A percentile compares a stretch with the other conserved stretches of the same genome.
These are phyloP conservation scores for Ageneiosus marmoratus DNA, from an alignment of 2,113 vertebrate species.

Conservation along the genomic window DNA sequence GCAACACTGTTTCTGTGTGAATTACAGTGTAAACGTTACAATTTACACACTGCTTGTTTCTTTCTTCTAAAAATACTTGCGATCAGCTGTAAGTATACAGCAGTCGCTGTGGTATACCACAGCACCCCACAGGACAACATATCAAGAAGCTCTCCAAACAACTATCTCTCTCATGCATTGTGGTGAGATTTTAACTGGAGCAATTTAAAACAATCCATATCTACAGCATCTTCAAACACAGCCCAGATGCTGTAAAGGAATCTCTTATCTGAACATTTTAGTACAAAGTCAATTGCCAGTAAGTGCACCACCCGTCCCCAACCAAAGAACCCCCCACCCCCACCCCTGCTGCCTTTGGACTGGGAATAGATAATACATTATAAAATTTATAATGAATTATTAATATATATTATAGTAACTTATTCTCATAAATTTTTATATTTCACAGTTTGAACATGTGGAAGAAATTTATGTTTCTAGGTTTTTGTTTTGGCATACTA, in stretches of 20 bases:
- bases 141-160: neutral
- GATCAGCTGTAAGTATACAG: conserved; percentile 10
- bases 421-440: neutral
- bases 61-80: neutral
- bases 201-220: conserved; percentile 38
- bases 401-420: neutral
- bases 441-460: too few relatives aligned
- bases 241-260: conserved; percentile 51
- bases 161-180: neutral
- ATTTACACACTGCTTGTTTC: neutral
- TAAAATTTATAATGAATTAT: too few relatives aligned
- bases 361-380: too few relatives aligned
- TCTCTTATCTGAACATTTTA: conserved; percentile 61
- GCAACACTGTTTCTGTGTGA: neutral
- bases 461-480: neutral
- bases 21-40: neutral
- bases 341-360: neutral
- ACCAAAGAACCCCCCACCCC: neutral
- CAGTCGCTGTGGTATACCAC: neutral
- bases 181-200: conserved; percentile 26
- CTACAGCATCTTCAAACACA: conserved; percentile 39
- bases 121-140: neutral
- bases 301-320: conserved; percentile 46
- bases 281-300: conserved; percentile 53
- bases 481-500: neutral